These are phyloP conservation scores for Embidobia sp. DNA, from an alignment of 2,888 invertebrate species.

Conservation along the genomic window DNA sequence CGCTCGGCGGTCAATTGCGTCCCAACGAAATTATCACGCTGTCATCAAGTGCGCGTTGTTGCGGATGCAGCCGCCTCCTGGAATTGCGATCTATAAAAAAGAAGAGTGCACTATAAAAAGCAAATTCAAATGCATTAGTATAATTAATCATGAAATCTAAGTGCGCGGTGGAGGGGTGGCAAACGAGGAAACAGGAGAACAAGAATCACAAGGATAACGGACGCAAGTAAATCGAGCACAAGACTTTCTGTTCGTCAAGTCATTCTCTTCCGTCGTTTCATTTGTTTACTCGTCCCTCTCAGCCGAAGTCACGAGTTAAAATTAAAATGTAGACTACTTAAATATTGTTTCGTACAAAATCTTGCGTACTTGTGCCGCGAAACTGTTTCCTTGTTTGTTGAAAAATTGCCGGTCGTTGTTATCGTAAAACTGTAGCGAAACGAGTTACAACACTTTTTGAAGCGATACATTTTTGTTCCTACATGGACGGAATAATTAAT, in stretches of 20 bases:
- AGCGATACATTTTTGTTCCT: too few relatives aligned
- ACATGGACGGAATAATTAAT: too few relatives aligned
- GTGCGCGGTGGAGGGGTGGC: constrained; percentile 24
- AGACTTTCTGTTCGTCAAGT: constrained; percentile 68
- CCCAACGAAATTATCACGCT: constrained; percentile 28
- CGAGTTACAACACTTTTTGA: not conserved
- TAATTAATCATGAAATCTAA: constrained; percentile 76
- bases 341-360: constrained; percentile 68
- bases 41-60: too few relatives aligned
- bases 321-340: constrained; percentile 73
- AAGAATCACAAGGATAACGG: constrained; percentile 62
- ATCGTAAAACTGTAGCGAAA: not conserved
- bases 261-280: constrained; percentile 62
- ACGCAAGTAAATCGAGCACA: constrained; percentile 72
- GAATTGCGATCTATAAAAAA: constrained; percentile 22
- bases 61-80: too few relatives aligned
- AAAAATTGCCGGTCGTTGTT: constrained; percentile 4
- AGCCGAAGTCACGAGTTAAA: constrained; percentile 70
- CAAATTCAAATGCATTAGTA: constrained; percentile 72
- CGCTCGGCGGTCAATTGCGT: constrained; percentile 23
- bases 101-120: constrained; percentile 25
- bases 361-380: constrained; percentile 35
- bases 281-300: constrained; percentile 69
- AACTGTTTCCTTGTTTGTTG: constrained; percentile 27
- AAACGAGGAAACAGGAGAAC: constrained; percentile 57